Evolutionary conservation across 1,140 invertebrate species (phyloP).

Genomic region (Drosophila orena): DNA sequence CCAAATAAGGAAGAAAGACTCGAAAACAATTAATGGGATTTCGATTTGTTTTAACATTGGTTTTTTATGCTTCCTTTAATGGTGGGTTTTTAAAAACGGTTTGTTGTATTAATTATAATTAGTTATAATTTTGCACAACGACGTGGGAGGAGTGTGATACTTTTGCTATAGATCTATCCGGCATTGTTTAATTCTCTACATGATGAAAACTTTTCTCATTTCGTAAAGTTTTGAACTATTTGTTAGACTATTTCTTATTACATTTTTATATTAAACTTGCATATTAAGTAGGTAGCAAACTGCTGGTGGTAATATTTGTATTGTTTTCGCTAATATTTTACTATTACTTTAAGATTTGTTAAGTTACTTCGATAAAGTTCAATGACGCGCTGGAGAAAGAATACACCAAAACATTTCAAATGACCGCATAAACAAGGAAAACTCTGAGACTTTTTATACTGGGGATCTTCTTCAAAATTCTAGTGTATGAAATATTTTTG

Average conservation of each 20-base stretch:
- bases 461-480: slow-evolving; percentile 32
- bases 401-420: slow-evolving; percentile 26
- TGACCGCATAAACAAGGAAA: slow-evolving; percentile 20
- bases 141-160: background rate
- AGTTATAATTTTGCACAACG: slow-evolving; percentile 24
- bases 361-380: slow-evolving; percentile 23
- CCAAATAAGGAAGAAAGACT: too few species aligned
- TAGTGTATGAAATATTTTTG: slow-evolving; percentile 1
- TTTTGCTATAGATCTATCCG: slow-evolving; percentile 12
- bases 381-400: slow-evolving; percentile 60
- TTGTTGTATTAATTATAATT: slow-evolving; percentile 50
- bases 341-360: slow-evolving; percentile 63
- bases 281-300: slow-evolving; percentile 75
- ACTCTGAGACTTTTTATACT: slow-evolving; percentile 39
- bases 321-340: slow-evolving; percentile 69
- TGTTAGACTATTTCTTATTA: slow-evolving; percentile 49
- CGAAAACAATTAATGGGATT: background rate
- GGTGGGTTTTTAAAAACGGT: slow-evolving; percentile 72
- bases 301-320: slow-evolving; percentile 79
- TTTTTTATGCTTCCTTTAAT: slow-evolving; percentile 35
- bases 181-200: slow-evolving; percentile 36
- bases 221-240: slow-evolving; percentile 61
- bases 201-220: slow-evolving; percentile 38
- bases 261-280: slow-evolving; percentile 59
- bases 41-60: slow-evolving; percentile 17